Conservation (phyloP, 2,797 vertebrate genomes). For the Ptychadena robeensis region DNA sequence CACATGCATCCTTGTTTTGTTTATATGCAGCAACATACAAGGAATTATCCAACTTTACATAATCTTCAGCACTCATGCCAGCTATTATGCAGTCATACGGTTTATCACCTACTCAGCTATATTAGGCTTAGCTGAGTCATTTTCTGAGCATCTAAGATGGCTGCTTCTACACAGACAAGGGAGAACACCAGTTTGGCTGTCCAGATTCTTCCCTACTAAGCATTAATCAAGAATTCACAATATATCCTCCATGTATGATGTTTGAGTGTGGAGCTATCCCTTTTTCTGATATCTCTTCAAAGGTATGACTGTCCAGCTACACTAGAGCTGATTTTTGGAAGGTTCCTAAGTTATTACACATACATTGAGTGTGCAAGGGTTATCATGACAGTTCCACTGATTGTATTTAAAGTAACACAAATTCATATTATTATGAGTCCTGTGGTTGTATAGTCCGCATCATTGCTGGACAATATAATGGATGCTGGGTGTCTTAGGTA, state of each 20-base stretch:
- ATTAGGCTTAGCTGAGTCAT: constrained; percentile 23
- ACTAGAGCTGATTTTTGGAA: background rate
- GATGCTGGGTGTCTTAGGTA: background rate
- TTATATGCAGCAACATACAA: constrained; percentile 14
- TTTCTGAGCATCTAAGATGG: constrained; percentile 40
- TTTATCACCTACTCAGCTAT: constrained; percentile 37
- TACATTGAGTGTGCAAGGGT: background rate
- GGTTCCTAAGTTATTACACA: background rate
- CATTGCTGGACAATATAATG: background rate
- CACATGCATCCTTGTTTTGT: constrained; percentile 6
- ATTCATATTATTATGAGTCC: background rate
- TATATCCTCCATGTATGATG: background rate
- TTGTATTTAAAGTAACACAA: background rate
- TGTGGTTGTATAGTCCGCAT: background rate
- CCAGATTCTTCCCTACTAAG: background rate
- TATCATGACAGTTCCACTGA: background rate
- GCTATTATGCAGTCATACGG: constrained; percentile 46
- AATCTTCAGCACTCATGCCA: constrained; percentile 41
- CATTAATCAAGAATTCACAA: background rate
- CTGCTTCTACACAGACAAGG: constrained; percentile 20
- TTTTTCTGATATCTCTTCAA: background rate
- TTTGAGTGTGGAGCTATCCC: background rate
- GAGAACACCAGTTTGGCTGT: background rate
- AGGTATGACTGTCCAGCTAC: background rate
- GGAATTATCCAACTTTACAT: constrained; percentile 42